Base-by-base conservation (phyloP, 1,140 invertebrate genomes). In the Ladona fulva region DNA sequence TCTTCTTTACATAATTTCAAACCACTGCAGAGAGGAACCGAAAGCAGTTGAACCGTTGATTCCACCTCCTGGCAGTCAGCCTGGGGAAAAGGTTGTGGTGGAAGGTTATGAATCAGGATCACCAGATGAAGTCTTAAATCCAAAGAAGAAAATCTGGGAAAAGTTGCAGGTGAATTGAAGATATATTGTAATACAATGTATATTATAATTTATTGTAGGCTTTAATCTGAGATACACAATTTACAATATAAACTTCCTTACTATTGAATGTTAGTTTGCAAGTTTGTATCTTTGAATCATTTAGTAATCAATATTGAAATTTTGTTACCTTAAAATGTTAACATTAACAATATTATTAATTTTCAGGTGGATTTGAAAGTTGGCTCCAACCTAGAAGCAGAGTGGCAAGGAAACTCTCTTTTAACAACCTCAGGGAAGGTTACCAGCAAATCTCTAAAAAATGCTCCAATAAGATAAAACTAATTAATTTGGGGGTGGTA, bases 61-160 rank as follows among this genome's bases (percentile, higher is more conserved):
- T 76, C 90, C 94, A 75, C 94, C 96, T 73, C 82, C 86, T 42
- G 90, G 87, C 44, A 90, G 91, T 79, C 86, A 87, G 52, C 89
- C 93, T 22, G 97, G 97, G 66, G 95, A 97, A 80, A 89, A 89
- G 83, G 90, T 98, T 24, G 84, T 90, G 78, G 88, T 95, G 74
- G 94, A 97, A 84, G 93, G 92, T 73, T 94, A 93, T 84, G 93
- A 94, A 86, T 81, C 81, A 77, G 94, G 93, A 52, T 86, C 87
- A 74, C 92, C 96, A 19, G 95, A 97, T 86, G 91, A 92, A 12
- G 89, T 94, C 74, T 86, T 99, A 6, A 99, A 99, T 86, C 97
- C 97, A 10, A 99, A 99, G 84, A 99, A 99, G 85, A 99, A 99
- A 89, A 89, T 98, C 16, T 98, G 97, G 96, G 97, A 99, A 83